Base-by-base conservation (phyloP, 2,888 invertebrate species). In the Conchocele bisecta region DNA sequence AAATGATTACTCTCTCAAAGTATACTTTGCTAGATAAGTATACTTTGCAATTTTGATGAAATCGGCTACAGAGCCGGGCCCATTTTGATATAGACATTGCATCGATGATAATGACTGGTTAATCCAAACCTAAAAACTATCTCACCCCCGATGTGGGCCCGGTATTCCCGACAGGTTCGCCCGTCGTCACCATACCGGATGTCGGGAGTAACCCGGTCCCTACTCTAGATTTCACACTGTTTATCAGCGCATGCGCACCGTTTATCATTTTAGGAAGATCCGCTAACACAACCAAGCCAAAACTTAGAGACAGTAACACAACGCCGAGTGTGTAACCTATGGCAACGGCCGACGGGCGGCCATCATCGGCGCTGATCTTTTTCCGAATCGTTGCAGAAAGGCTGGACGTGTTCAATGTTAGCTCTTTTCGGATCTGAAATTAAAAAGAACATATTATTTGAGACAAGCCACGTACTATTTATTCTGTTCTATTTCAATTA, bases 321-420 rank as follows among this genome's bases (percentile, higher is more conserved):
- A 67, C 76, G 20, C 76, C 76, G 6, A 76, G 56, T 7, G 59
- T 39, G 51, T 76, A 76, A 0, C 76, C 76, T 28, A 76, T 57
- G 13, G 64, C 76, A 24, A 60, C 42, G 2, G 76, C 72, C 6
- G 76, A 73, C 6, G 37, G 9, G 28, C 76, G 41, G 28, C n/a
- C 39, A 37, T 76, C 76, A 7, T 76, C 61, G 13, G 76, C 76
- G 35, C 76, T 76, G 9, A 66, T 76, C 29, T 61, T 68, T 39
- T 60, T 65, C 24, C 76, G 57, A n/a, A 63, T 69, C 4, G 76
- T 76, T 6, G 76, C 61, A 3, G 76, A 76, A 2, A 76, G 59
- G 17, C 61, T 44, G 2, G 76, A 72, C 20, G 42, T 66, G 51
- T 76, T 76, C 1, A 76, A 72, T 13, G 76, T 11, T n/a, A 76